phyloP scores from a whole-genome alignment of 2,797 vertebrate species.

The Acanthurus lineatus region DNA sequence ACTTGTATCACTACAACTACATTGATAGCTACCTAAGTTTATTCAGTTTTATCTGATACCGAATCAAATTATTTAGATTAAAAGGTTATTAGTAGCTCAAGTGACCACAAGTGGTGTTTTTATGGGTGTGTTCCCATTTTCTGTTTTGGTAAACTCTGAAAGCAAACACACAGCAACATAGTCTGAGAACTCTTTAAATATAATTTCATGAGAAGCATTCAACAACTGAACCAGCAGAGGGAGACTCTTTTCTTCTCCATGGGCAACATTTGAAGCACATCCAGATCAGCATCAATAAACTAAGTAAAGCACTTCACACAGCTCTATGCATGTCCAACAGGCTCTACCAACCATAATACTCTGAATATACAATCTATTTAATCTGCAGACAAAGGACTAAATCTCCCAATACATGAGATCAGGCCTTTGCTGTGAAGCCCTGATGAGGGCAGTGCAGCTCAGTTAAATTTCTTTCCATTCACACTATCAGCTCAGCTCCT shows the following conservation, averaged over 20 bases:
- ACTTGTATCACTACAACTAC: too few relatives aligned
- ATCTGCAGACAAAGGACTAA: background rate
- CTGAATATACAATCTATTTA: background rate
- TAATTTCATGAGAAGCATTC: too few relatives aligned
- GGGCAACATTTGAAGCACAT: background rate
- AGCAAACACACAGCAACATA: background rate
- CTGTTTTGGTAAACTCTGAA: background rate
- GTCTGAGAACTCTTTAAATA: background rate
- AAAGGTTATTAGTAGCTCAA: too few relatives aligned
- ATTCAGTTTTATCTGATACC: too few relatives aligned
- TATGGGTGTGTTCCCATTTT: background rate
- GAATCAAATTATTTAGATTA: too few relatives aligned
- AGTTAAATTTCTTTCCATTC: background rate
- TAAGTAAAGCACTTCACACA: background rate
- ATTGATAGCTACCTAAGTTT: too few relatives aligned
- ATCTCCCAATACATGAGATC: background rate
- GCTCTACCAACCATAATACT: background rate
- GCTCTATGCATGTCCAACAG: background rate
- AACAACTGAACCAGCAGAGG: constrained; percentile 34
- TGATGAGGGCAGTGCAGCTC: constrained; percentile 59
- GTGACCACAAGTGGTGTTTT: background rate
- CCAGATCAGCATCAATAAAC: background rate
- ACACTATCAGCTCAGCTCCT: background rate
- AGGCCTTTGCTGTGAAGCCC: constrained; percentile 24
- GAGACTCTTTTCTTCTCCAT: constrained; percentile 9